A percentile compares a stretch with the other conserved stretches of the same genome.
These are phyloP conservation scores for Neelides sp. DNA, from an alignment of 1,140 invertebrate genomes.

Conservation along the genomic window DNA sequence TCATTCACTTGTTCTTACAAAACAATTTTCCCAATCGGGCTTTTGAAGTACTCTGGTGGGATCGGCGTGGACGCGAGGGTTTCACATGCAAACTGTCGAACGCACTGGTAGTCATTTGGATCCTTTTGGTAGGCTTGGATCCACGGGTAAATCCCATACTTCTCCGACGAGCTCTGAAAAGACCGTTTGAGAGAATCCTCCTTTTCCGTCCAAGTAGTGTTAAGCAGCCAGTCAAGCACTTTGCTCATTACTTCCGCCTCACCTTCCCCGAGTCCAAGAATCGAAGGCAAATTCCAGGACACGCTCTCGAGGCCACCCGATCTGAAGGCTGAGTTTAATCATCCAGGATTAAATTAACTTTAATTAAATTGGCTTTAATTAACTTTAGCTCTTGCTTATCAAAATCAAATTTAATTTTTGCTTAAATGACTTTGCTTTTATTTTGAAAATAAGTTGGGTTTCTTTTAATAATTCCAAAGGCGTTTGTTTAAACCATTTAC, in stretches of 20 bases:
- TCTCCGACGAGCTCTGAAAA: neutral
- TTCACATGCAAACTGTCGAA: slow-evolving; percentile 22
- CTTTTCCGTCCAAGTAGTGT: neutral
- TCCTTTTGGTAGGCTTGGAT: slow-evolving; percentile 21
- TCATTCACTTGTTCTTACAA: no score
- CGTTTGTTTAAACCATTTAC: slow-evolving; percentile 16
- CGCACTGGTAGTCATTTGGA: slow-evolving; percentile 17
- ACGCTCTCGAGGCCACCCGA: neutral
- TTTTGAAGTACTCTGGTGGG: slow-evolving; percentile 1
- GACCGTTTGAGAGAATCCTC: neutral
- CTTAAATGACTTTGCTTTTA: no score
- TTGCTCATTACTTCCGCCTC: slow-evolving; percentile 21
- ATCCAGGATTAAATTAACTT: neutral
- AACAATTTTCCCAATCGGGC: neutral
- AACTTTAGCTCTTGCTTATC: neutral
- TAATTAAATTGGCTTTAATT: neutral
- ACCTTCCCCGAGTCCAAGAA: slow-evolving; percentile 7
- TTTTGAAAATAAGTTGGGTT: neutral
- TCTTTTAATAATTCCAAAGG: neutral
- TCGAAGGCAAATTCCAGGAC: slow-evolving; percentile 4
- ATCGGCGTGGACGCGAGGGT: slow-evolving; percentile 21
- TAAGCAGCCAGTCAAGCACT: slow-evolving; percentile 14
- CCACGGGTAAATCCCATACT: slow-evolving; percentile 15
- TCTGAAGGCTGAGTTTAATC: neutral
- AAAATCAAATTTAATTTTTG: neutral